Percentiles rank a stretch among this genome's conserved stretches.
Evolutionary conservation across 2,888 invertebrate genomes (phyloP).

Genomic region (Eugnorisma glareosa): DNA sequence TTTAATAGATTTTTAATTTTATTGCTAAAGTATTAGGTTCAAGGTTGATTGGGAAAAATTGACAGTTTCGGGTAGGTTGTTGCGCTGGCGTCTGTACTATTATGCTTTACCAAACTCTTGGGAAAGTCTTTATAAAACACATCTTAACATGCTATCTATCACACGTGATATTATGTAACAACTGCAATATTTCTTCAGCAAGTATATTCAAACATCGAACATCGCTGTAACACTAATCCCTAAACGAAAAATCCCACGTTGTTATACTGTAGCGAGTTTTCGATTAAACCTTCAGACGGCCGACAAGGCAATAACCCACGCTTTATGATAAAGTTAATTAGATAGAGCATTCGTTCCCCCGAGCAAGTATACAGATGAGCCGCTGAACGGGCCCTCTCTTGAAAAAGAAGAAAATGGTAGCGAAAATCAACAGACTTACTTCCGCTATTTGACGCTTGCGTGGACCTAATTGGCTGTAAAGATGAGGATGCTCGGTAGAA

Average conservation of each 20-base stretch:
- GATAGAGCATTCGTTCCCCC: slow-evolving; percentile 88
- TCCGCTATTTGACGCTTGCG: slow-evolving; percentile 60
- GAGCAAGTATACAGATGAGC: slow-evolving; percentile 86
- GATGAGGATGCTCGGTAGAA: slow-evolving; percentile 43
- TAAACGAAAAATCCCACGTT: slow-evolving; percentile 71
- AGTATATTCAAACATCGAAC: slow-evolving; percentile 24
- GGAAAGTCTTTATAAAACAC: neutral
- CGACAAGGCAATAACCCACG: slow-evolving; percentile 85
- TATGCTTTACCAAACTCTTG: neutral
- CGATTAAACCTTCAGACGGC: slow-evolving; percentile 80
- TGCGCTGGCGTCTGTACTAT: no score
- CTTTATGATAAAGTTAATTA: slow-evolving; percentile 90
- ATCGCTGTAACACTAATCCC: slow-evolving; percentile 56
- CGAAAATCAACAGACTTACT: slow-evolving; percentile 73
- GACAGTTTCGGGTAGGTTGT: no score
- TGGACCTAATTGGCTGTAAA: slow-evolving; percentile 54
- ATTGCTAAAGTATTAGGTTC: no score
- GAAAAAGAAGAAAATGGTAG: slow-evolving; percentile 78
- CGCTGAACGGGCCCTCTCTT: slow-evolving; percentile 69
- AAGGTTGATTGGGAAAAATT: no score
- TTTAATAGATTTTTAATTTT: no score
- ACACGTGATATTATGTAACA: no score
- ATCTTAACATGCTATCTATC: neutral
- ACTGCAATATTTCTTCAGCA: slow-evolving; percentile 4
- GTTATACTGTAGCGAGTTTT: slow-evolving; percentile 78